phyloP scores from a whole-genome alignment of 2,888 invertebrate genomes.

The Hypomecis punctinalis region DNA sequence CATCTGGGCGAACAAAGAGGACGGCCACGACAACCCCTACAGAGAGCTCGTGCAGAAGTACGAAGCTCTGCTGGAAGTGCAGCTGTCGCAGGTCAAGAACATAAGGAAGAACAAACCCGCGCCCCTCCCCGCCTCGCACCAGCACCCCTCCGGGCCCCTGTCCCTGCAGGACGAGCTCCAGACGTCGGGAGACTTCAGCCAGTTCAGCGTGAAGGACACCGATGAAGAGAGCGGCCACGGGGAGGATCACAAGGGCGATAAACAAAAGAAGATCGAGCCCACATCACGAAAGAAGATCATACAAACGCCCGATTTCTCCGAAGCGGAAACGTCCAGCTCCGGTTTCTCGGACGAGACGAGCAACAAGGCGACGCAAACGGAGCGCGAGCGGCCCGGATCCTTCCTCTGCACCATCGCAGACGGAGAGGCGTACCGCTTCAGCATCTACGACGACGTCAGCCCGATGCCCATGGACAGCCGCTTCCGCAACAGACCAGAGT shows the following conservation, averaged over 20 bases:
- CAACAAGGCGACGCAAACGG: slow-evolving; percentile 93
- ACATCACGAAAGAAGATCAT: slow-evolving; percentile 85
- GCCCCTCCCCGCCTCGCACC: slow-evolving; percentile 53
- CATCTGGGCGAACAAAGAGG: slow-evolving; percentile 82
- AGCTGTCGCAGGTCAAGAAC: slow-evolving; percentile 86
- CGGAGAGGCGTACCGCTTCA: slow-evolving; percentile 93
- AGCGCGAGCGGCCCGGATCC: slow-evolving; percentile 90
- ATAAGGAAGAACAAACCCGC: slow-evolving; percentile 73
- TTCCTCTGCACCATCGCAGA: slow-evolving; percentile 94
- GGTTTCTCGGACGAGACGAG: slow-evolving; percentile 94
- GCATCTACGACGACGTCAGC: slow-evolving; percentile 92
- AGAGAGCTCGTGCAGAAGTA: slow-evolving; percentile 93
- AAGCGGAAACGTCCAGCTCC: slow-evolving; percentile 93
- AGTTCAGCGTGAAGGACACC: slow-evolving; percentile 86
- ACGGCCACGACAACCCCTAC: slow-evolving; percentile 88
- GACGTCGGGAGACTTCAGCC: slow-evolving; percentile 89
- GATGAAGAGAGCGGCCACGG: slow-evolving; percentile 88
- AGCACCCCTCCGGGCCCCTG: slow-evolving; percentile 74
- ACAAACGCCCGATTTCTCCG: slow-evolving; percentile 93
- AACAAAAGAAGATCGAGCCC: slow-evolving; percentile 74
- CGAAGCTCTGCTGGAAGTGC: slow-evolving; percentile 92
- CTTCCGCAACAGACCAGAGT: slow-evolving; percentile 93
- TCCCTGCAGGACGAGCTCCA: slow-evolving; percentile 90
- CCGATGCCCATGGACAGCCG: slow-evolving; percentile 92
- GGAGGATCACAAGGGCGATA: slow-evolving; percentile 80